These are phyloP conservation scores for Hippasteria phrygiana DNA, from an alignment of 53 echinoderm and acorn worm species.

Conservation along the genomic window DNA sequence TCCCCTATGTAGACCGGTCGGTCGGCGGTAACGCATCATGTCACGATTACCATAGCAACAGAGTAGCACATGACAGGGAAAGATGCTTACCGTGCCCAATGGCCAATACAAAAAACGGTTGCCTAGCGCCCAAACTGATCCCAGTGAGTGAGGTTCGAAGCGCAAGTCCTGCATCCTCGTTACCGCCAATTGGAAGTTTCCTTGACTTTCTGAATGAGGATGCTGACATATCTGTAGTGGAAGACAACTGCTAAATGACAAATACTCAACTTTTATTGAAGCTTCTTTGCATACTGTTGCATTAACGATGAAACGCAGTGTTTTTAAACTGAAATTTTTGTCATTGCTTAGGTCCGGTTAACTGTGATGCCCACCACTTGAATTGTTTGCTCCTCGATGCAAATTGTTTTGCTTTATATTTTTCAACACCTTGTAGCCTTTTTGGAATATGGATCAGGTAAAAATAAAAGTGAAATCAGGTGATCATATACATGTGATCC, in stretches of 20 bases:
- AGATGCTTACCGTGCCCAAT: constrained; percentile 80
- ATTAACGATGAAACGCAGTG: no score
- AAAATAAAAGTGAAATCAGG: no score
- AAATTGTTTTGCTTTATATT: no score
- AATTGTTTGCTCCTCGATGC: no score
- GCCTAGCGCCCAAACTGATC: constrained; percentile 73
- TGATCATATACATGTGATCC: no score
- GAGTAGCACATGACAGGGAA: constrained; percentile 37
- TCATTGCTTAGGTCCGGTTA: no score
- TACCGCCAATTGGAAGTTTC: constrained; percentile 91
- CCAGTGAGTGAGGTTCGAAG: constrained; percentile 59
- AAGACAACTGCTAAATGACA: constrained; percentile 26
- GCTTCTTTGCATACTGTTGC: no score
- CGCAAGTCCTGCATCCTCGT: constrained; percentile 64
- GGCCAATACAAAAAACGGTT: constrained; percentile 91
- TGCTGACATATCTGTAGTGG: constrained; percentile 17
- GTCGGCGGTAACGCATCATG: neutral
- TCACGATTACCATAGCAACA: constrained; percentile 26
- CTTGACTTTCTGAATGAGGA: constrained; percentile 93
- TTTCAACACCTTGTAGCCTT: no score
- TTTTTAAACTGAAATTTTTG: no score
- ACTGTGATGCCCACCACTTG: no score
- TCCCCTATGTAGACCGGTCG: neutral
- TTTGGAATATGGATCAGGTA: no score
- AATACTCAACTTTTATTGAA: neutral